A percentile compares a stretch with the other conserved stretches of the same genome.
Conservation (phyloP, 2,113 vertebrate genomes). For the Gorsachius goisagi region DNA sequence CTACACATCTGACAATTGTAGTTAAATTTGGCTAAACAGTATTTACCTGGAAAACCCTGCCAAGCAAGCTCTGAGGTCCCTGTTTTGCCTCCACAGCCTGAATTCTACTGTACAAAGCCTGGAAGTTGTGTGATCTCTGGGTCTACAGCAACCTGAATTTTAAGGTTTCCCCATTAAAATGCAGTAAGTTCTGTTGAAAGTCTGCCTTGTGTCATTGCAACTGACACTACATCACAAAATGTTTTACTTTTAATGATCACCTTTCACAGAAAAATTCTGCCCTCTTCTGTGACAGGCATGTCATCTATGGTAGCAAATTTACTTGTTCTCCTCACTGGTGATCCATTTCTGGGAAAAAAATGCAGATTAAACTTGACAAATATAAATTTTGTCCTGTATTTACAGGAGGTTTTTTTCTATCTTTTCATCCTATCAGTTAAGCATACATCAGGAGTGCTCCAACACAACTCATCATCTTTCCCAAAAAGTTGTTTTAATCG, state of each 20-base stretch:
- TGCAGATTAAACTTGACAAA: neutral
- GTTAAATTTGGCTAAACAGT: neutral
- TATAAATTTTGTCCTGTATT: neutral
- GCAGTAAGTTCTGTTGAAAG: neutral
- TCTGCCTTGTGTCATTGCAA: neutral
- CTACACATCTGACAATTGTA: neutral
- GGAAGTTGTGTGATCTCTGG: neutral
- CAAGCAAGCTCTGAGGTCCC: neutral
- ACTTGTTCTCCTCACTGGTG: neutral
- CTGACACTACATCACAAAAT: neutral
- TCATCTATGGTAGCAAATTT: neutral
- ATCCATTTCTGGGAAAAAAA: neutral
- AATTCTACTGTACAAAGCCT: neutral
- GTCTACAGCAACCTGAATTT: neutral
- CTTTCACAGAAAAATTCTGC: neutral
- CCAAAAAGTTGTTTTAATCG: neutral
- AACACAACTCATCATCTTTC: neutral
- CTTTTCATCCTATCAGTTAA: neutral
- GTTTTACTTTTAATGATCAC: neutral
- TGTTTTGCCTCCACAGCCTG: neutral
- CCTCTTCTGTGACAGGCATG: neutral
- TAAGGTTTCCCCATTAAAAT: neutral
- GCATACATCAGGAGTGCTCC: accelerated
- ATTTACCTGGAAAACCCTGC: neutral
- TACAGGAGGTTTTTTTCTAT: accelerated